phyloP scores from a whole-genome alignment of 2,797 vertebrate genomes.

The Pipistrellus pygmaeus region DNA sequence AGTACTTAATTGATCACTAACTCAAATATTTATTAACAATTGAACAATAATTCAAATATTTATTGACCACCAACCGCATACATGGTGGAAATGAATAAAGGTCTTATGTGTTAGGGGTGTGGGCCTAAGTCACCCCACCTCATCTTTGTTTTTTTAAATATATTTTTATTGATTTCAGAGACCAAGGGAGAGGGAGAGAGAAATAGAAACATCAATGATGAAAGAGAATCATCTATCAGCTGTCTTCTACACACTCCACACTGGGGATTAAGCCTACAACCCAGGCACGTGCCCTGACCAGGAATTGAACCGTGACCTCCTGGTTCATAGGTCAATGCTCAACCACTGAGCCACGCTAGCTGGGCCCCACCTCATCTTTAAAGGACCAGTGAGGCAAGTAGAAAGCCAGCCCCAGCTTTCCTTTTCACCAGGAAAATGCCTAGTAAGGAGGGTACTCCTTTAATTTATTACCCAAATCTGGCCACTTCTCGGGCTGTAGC shows the following conservation, averaged over 20 bases:
- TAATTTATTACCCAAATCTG: neutral
- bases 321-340: too few relatives aligned
- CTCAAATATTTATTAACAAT: neutral
- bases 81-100: neutral
- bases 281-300: too few relatives aligned
- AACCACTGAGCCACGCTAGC: too few relatives aligned
- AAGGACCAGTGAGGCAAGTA: neutral
- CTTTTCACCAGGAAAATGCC: neutral
- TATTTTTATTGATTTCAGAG: too few relatives aligned
- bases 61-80: neutral
- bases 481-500: neutral
- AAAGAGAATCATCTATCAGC: too few relatives aligned
- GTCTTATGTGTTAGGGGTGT: neutral
- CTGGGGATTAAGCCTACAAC: too few relatives aligned
- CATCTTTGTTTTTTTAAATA: neutral
- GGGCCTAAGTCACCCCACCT: neutral
- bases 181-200: too few relatives aligned
- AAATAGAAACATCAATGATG: too few relatives aligned
- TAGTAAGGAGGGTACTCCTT: neutral
- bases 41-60: constrained; percentile 49
- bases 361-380: neutral
- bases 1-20: neutral
- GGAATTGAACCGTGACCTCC: too few relatives aligned
- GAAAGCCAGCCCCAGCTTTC: neutral
- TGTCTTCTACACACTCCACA: too few relatives aligned